phyloP scores from a whole-genome alignment of 2,113 vertebrate genomes.

The Stercorarius parasiticus region DNA sequence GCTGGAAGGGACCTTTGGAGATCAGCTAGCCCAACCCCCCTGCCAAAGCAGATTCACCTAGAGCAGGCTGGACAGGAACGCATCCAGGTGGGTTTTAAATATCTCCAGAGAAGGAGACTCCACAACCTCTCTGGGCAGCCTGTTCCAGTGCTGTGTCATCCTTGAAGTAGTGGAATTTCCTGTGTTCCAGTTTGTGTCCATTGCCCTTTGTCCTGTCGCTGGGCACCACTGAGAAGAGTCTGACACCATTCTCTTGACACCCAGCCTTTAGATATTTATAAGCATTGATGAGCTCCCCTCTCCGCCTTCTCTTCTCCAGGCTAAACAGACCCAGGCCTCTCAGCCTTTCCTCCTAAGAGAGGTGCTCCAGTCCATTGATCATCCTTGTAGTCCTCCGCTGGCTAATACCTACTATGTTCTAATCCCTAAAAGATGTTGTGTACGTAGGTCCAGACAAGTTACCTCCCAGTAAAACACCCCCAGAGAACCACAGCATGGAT shows the following conservation, averaged over 20 bases:
- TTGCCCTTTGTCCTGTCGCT: background rate
- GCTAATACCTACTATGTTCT: background rate
- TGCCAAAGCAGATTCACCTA: background rate
- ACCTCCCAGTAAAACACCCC: background rate
- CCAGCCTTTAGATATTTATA: background rate
- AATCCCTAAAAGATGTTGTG: background rate
- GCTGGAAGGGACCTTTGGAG: background rate
- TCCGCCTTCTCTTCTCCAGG: background rate
- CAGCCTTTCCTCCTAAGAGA: background rate
- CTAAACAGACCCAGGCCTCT: background rate
- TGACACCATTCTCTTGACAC: background rate
- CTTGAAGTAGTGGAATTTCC: background rate
- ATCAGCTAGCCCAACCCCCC: background rate
- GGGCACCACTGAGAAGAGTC: background rate
- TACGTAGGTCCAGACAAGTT: background rate
- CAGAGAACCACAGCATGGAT: background rate
- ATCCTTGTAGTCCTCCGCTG: background rate
- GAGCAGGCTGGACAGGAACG: background rate
- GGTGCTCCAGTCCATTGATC: background rate
- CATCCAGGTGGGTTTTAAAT: background rate
- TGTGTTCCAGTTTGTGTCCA: background rate
- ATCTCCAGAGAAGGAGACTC: background rate
- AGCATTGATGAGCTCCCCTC: background rate
- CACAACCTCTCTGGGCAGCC: background rate
- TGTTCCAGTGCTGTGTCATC: background rate